phyloP scores from a whole-genome alignment of 2,797 vertebrate genomes.

The Cichlasoma orientale region DNA sequence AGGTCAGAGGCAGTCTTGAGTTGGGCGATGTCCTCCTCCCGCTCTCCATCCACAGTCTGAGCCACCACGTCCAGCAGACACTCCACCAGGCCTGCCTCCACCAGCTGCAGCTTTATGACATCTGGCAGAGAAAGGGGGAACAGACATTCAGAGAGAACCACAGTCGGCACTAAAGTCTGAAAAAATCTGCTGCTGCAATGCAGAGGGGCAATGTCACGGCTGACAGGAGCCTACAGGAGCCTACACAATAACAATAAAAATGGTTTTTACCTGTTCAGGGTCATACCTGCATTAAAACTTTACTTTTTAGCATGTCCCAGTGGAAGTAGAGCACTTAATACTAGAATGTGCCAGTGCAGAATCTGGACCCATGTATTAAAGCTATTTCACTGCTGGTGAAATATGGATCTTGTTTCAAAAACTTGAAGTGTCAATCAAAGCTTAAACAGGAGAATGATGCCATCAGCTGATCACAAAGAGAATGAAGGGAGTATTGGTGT shows the following conservation, averaged over 20 bases:
- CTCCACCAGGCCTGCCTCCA: conserved; percentile 96
- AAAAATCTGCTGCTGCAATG: accelerated
- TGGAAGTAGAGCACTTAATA: neutral
- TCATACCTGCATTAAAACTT: neutral
- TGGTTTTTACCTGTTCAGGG: neutral
- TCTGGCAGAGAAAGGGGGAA: conserved; percentile 73
- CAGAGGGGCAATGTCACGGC: neutral
- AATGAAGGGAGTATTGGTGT: no score
- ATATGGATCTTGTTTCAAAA: neutral
- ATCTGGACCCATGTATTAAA: neutral
- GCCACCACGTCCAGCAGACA: conserved; percentile 95
- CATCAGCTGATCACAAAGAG: no score
- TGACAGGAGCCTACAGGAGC: neutral
- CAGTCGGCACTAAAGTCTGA: neutral
- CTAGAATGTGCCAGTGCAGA: no score
- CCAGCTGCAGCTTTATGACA: conserved; percentile 95
- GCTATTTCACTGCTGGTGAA: neutral
- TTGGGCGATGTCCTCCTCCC: conserved; percentile 93
- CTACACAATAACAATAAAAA: neutral
- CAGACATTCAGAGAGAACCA: neutral
- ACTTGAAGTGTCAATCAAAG: neutral
- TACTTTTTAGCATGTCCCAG: neutral
- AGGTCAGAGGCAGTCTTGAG: conserved; percentile 98
- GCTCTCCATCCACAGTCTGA: conserved; percentile 92
- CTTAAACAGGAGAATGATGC: no score